Evolutionary conservation across 2,113 vertebrate species (phyloP).

Genomic region (Rissa tridactyla): DNA sequence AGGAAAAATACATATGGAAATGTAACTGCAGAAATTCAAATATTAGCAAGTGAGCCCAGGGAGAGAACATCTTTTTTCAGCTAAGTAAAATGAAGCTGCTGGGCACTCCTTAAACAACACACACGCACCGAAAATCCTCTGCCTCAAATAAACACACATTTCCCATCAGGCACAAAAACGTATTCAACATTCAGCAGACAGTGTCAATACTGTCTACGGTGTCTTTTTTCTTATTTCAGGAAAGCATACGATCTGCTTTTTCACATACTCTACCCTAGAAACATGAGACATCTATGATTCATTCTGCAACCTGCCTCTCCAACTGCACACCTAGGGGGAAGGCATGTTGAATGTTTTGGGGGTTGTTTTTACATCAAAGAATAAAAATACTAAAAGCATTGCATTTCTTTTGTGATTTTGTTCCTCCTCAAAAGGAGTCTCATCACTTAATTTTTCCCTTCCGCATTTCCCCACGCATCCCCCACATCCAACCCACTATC

Average conservation of each 20-base stretch:
- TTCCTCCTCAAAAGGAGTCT: conserved; percentile 1
- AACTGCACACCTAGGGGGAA: conserved; percentile 16
- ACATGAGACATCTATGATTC: conserved; percentile 34
- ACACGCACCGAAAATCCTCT: background rate
- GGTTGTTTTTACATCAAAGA: conserved; percentile 21
- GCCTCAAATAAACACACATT: conserved; percentile 34
- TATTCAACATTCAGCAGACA: conserved; percentile 24
- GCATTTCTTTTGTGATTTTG: background rate
- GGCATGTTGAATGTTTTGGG: conserved; percentile 2
- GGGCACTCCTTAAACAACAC: background rate
- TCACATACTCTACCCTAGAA: conserved; percentile 1
- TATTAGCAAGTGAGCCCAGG: background rate
- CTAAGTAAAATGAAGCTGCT: conserved; percentile 31
- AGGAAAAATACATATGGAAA: conserved; percentile 6
- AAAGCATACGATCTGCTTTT: background rate
- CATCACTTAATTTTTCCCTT: background rate
- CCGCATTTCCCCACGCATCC: background rate
- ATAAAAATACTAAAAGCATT: conserved; percentile 4
- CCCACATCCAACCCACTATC: background rate
- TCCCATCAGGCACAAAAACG: conserved; percentile 27
- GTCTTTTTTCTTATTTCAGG: background rate
- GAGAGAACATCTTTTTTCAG: background rate
- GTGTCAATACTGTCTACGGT: background rate
- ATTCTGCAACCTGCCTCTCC: conserved; percentile 33
- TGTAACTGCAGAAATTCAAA: conserved; percentile 9